phyloP scores from a whole-genome alignment of 2,888 invertebrate species.

The Callimorpha dominula region DNA sequence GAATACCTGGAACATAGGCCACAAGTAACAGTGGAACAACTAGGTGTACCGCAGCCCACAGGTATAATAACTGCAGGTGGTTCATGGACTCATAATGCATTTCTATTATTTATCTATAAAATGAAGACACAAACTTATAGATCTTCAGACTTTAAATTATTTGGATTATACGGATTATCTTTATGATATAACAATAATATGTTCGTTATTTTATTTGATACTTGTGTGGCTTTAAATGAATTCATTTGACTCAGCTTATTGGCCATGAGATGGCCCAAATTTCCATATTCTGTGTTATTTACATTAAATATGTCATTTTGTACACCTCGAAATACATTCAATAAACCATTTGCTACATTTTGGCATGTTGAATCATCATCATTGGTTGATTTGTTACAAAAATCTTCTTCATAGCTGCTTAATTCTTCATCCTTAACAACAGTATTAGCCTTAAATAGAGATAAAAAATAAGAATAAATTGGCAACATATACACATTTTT shows the following conservation, averaged over 20 bases:
- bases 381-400: conserved; percentile 39
- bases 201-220: conserved; percentile 71
- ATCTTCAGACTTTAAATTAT: conserved; percentile 57
- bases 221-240: conserved; percentile 70
- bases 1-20: too few relatives aligned
- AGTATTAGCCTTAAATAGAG: conserved; percentile 49
- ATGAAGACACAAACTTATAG: neutral
- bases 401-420: conserved; percentile 54
- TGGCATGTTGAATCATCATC: conserved; percentile 60
- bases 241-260: conserved; percentile 69
- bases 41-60: too few relatives aligned
- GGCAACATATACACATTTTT: neutral
- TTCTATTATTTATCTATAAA: neutral
- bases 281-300: conserved; percentile 66
- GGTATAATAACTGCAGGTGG: neutral
- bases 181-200: conserved; percentile 73
- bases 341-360: conserved; percentile 67
- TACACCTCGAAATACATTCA: conserved; percentile 67
- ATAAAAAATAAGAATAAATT: neutral
- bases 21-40: too few relatives aligned
- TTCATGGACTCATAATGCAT: neutral
- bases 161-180: conserved; percentile 75
- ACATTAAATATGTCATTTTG: conserved; percentile 73
- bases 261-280: conserved; percentile 66
- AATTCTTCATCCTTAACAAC: conserved; percentile 39